Evolutionary conservation across 1,140 invertebrate species (phyloP), one percentile per base, ranked within the genome.

Genomic region (Trichogramma pretiosum): DNA sequence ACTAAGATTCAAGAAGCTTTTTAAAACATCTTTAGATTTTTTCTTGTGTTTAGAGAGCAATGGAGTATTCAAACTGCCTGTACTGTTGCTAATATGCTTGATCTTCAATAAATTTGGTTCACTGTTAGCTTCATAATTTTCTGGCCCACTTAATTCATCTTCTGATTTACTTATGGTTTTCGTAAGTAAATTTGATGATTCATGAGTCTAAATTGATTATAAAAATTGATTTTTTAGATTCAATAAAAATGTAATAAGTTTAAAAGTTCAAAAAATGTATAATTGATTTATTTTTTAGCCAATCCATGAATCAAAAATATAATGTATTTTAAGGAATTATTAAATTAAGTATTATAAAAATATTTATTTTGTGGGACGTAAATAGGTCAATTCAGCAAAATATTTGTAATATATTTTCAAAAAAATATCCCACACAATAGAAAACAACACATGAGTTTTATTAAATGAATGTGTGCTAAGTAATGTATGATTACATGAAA

Each of bases 91-190:
- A 40, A 64, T 65, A 10, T 59, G 58, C 39, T 71, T 72, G 5
- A 57, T 50, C 22, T 56, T 57, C 14, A 66, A 23, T n/a, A 70
- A 47, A 52, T 64, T 66, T 0, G 62, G 53, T 19, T 54, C 57
- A 17, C 59, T 62, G 5, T 56, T 46, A 11, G 55, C 50, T 42
- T 59, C 53, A 38, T 55, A 65, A 22, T 55, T 62, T 22, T 71
- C 68, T 18, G 56, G 48, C 22, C 46, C 50, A 34, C 61, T 68
- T 17, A 72, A 50, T 38, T 72, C 68, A 22, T 71, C 68, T 3
- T 71, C 67, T 0, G 70, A 72, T 50, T 71, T 71, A 36, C 68
- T 70, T 28, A 65, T 62, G 18, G 53, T 46, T 53, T 65, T 69
- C 18, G 61, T 52, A 21, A 61, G 49, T 11, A 64, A 55, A 18